Base-by-base conservation (phyloP, 1,140 invertebrate genomes). In the Melitaea cinxia region DNA sequence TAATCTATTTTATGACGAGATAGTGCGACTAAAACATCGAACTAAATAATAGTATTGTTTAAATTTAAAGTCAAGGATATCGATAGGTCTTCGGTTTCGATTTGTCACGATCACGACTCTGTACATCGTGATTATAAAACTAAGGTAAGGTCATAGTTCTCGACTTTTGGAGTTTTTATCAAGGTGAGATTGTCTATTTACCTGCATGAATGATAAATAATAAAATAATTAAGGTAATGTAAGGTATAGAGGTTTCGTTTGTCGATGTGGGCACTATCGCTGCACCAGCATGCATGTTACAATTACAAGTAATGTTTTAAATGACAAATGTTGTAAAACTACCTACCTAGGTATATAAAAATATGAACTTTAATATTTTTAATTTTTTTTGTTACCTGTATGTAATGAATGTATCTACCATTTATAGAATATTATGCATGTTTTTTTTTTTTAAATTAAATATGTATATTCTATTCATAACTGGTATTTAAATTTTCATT, bases 101-200 rank as follows among this genome's bases (percentile, higher is more conserved):
- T 86, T 77, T 80, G 78, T 85, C 82, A 83, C 85, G 83, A 86
- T 79, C 82, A 78, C 77, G 82, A 82, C 72, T 73, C 75, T 59
- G 70, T 73, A 65, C 72, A 72, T 72, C 72, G 69, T 81, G 74
- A 77, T 72, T 62, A 63, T 59, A 63, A 68, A 64, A 57, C 59
- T 78, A 70, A 78, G 70, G 70, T 72, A 65, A 78, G 73, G 70
- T 78, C 59, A 60, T 64, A 58, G 58, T 62, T 68, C 45, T 74
- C 72, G 54, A 64, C 52, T 70, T 70, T 78, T 61, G 47, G 69
- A 54, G 70, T 77, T 59, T 65, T 37, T 65, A 73, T 79, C 80
- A 83, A 84, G 82, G 78, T 69, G 35, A 75, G 24, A 26, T 33
- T 33, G 30, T 33, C 12, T 33, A 33, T 33, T 1, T 33, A 9